Evolutionary conservation across 2,797 vertebrate genomes (phyloP).

Genomic region (Numenius phaeopus): DNA sequence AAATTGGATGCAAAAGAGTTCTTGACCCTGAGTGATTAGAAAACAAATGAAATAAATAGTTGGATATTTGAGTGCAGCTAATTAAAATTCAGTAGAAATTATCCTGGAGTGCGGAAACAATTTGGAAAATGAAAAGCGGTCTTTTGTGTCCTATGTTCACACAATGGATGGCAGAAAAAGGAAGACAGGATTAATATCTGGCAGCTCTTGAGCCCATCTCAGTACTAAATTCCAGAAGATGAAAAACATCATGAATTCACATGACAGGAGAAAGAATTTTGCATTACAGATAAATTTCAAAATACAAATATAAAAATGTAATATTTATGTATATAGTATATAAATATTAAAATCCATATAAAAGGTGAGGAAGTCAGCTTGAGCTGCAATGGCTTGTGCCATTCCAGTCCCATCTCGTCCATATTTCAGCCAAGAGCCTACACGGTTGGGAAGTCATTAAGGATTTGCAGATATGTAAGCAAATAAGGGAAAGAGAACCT

Average conservation of each 20-base stretch:
- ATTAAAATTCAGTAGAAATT: neutral
- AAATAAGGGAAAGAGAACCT: neutral
- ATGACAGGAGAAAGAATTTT: neutral
- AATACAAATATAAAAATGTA: neutral
- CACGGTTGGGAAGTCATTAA: neutral
- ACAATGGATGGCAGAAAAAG: neutral
- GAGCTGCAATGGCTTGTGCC: neutral
- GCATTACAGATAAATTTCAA: neutral
- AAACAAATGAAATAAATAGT: neutral
- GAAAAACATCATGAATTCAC: neutral
- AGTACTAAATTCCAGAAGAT: neutral
- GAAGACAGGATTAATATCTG: neutral
- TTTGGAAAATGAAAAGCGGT: neutral
- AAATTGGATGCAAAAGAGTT: neutral
- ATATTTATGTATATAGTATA: neutral
- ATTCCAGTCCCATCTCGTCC: rapidly evolving
- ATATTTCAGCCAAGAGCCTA: neutral
- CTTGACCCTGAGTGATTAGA: neutral
- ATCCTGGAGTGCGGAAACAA: neutral
- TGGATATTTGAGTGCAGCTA: neutral
- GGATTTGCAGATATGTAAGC: neutral
- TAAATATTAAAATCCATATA: neutral
- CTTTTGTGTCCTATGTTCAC: neutral
- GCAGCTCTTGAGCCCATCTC: neutral
- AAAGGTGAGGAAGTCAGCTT: neutral